Evolutionary conservation across 2,797 vertebrate species (phyloP), one percentile per base, ranked within the genome.

Genomic region (Sciaenops ocellatus): DNA sequence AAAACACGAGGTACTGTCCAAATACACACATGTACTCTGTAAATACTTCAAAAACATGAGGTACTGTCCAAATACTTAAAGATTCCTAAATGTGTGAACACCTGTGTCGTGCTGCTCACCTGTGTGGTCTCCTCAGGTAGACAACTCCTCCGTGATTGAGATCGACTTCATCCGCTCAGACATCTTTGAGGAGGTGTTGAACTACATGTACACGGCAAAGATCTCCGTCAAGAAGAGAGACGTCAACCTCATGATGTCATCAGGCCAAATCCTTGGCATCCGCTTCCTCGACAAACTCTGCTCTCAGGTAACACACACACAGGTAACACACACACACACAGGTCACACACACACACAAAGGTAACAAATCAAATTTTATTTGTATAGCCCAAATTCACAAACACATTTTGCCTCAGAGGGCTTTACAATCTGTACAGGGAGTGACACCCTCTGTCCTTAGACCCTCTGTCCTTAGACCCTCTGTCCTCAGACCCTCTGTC

Each of bases 181-280:
- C 76, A 99, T 99, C 88, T 99, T 99, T 34, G 98, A 99, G 85
- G 98, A 99, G 87, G 98, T 99, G 69, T 89, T 99, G 61, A 99
- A 98, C 92, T 99, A 99, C 91, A 99, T 99, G 98, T 99, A 99
- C 92, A 99, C 98, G 0, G 96, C 98, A 0, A 98, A 97, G 92
- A 99, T 99, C 87, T 97, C 97, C 0, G 97, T 99, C 66, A 99
- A 97, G 90, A 99, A 98, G 83, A 97, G 97, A 83, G 98, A 99
- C 78, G 97, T 99, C 20, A 99, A 99, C 92, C 93, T 99, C 74
- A 99, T 99, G 98, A 99, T 99, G 97, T 99, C 98, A 30, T 99
- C 98, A 0, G 98, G 98, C 44, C 98, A 99, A 90, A 99, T 99
- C 70, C 97, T 99, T 0, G 98, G 98, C 10, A 99, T 99, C 82